Conservation (phyloP, 2,113 vertebrate genomes). For the Elgaria multicarinata region DNA sequence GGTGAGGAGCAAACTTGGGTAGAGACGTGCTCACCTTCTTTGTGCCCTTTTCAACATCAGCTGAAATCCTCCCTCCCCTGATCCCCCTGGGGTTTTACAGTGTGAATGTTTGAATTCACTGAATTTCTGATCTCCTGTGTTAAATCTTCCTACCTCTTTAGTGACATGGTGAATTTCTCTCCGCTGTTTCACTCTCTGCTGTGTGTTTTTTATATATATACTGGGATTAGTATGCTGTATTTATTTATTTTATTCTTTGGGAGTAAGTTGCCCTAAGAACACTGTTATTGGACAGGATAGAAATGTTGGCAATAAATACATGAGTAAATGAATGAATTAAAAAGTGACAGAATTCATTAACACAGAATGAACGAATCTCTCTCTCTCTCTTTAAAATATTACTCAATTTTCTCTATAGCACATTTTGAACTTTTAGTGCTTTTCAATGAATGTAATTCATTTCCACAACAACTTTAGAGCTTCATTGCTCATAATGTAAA, state of each 20-base stretch:
- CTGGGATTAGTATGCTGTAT: neutral
- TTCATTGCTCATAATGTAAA: neutral
- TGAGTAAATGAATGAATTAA: too few relatives aligned
- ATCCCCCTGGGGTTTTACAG: too few relatives aligned
- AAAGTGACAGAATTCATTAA: neutral
- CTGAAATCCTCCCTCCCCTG: too few relatives aligned
- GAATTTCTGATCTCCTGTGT: too few relatives aligned
- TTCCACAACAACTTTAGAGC: neutral
- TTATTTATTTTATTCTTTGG: neutral
- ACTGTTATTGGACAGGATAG: neutral
- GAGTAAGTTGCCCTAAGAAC: neutral
- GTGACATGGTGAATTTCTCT: too few relatives aligned
- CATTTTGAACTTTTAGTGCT: neutral
- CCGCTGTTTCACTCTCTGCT: too few relatives aligned
- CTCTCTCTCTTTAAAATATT: neutral
- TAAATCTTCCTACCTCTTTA: too few relatives aligned
- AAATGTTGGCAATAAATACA: neutral
- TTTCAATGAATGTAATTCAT: neutral
- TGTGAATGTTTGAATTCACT: too few relatives aligned
- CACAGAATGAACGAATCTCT: neutral
- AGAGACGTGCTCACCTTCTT: too few relatives aligned
- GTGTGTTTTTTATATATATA: too few relatives aligned
- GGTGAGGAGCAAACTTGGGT: too few relatives aligned
- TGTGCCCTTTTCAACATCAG: too few relatives aligned
- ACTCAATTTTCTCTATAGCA: neutral